Percentiles rank a stretch among this genome's conserved stretches.
These are phyloP conservation scores for Rhombomys opimus DNA, from an alignment of 2,113 vertebrate genomes.

Conservation along the genomic window DNA sequence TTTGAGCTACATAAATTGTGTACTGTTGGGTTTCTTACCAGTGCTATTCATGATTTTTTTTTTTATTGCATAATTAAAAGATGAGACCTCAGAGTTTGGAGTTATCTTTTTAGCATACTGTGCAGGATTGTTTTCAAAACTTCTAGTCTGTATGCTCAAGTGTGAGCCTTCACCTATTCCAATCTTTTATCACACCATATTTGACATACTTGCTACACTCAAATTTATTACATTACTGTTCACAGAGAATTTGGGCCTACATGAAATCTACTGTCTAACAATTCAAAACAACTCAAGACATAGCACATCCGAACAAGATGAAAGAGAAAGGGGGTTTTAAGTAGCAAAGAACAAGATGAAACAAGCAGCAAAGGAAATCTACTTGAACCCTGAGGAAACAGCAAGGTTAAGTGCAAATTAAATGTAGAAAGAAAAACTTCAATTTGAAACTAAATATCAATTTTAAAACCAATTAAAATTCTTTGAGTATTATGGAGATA, in stretches of 20 bases:
- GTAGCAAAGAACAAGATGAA: background rate
- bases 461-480: background rate
- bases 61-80: background rate
- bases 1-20: background rate
- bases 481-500: background rate
- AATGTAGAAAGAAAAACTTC: background rate
- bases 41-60: background rate
- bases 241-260: background rate
- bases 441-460: constrained; percentile 23
- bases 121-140: background rate
- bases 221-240: background rate
- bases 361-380: background rate
- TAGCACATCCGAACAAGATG: background rate
- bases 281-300: background rate
- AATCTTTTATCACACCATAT: background rate
- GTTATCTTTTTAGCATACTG: background rate
- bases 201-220: background rate
- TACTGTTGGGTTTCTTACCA: background rate
- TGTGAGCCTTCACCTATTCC: background rate
- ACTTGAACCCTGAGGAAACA: background rate
- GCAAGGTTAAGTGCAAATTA: background rate
- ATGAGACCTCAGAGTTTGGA: background rate
- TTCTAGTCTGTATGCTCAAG: background rate
- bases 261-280: background rate
- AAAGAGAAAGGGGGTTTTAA: constrained; percentile 7